Evolutionary conservation across 1,140 invertebrate species (phyloP).

Genomic region (Penaeus japonicus): DNA sequence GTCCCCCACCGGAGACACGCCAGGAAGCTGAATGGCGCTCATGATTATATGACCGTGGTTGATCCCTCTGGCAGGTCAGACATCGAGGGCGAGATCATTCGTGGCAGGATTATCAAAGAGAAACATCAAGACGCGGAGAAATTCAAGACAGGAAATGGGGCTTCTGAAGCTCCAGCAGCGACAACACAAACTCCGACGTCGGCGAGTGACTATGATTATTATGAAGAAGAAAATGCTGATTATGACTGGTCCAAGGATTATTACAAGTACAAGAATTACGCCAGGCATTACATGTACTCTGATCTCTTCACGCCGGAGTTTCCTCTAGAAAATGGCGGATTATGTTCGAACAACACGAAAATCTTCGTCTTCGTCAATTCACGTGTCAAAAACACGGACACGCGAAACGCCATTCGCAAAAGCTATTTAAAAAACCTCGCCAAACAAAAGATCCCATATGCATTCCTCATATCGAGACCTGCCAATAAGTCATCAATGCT

Average conservation of each 20-base stretch:
- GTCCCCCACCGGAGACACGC: too few relatives aligned
- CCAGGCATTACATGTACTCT: constrained; percentile 2
- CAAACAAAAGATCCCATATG: background rate
- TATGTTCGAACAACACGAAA: background rate
- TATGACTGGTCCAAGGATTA: constrained; percentile 18
- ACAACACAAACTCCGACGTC: too few relatives aligned
- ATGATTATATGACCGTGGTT: too few relatives aligned
- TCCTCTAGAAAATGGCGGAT: background rate
- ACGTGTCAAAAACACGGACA: background rate
- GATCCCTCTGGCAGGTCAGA: too few relatives aligned
- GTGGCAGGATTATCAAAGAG: too few relatives aligned
- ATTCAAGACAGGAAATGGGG: too few relatives aligned
- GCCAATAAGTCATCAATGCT: background rate
- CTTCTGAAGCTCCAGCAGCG: too few relatives aligned
- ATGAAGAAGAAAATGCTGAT: background rate
- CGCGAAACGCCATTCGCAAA: constrained; percentile 1
- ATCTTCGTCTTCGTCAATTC: constrained; percentile 32
- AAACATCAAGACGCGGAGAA: too few relatives aligned
- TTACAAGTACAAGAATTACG: constrained; percentile 33
- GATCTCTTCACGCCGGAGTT: background rate
- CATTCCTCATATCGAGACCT: constrained; percentile 32
- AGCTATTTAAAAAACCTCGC: background rate
- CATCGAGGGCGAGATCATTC: too few relatives aligned
- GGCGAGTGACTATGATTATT: background rate
- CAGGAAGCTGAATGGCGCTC: too few relatives aligned